Base-by-base conservation (phyloP, 2,797 vertebrate species). In the Eleutherodactylus coqui region DNA sequence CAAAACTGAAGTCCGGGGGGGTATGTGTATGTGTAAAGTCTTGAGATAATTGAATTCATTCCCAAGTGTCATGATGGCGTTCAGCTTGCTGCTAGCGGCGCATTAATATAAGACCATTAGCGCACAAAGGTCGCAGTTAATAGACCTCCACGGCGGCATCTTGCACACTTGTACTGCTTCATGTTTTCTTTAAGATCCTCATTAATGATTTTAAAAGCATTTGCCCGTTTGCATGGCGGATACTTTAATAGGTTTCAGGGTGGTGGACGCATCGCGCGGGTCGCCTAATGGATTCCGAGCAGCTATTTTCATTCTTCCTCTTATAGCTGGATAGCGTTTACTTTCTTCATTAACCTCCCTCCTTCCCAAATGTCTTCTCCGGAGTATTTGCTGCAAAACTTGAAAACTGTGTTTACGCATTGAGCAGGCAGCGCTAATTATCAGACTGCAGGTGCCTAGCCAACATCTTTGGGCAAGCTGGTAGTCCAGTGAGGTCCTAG, bases 191-290 rank as follows among this genome's bases (percentile, higher is more conserved):
- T 75, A 47, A 82, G 79, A 77, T 76, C 60, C 75, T 86, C 79
- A 82, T 86, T 86, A 86, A 86, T 86, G 79, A 86, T 75, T 82
- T 77, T 82, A 86, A 86, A 82, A 86, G 85, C 85, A 27, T 82
- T 77, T 75, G 72, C 11, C 70, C 36, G 49, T 45, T 69, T 53
- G 79, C 45, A 49, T 75, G 70, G 19, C 34, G 41, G 60, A 82
- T 82, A 82, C 76, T 24, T 86, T 75, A 73, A 49, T 58, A 43
- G 41, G 47, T 80, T 47, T 32, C 29, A 10, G 53, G 51, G 51
- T 51, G 43, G n/a, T 1, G 41, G 53, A 79, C 53, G n/a, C 64
- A 27, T 62, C 34, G 29, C 17, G 11, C 34, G 13, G 55, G 53
- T n/a, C 21, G 79, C 24, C 72, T 86, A 82, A 86, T 86, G 85